Base-by-base conservation (phyloP, 2,113 vertebrate genomes). In the Lutjanus erythropterus region DNA sequence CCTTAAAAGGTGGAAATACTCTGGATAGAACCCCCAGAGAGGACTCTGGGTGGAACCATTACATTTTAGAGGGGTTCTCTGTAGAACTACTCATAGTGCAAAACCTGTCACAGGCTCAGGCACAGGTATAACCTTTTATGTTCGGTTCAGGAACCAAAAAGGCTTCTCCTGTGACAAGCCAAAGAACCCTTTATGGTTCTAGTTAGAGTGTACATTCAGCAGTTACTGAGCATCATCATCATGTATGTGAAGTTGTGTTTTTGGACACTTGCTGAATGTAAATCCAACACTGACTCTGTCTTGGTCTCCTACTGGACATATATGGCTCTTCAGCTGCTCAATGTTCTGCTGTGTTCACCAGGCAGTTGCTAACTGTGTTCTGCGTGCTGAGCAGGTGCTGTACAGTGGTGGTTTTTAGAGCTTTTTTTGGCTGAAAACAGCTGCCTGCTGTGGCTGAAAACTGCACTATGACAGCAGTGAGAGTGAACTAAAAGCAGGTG, bases 251-350 rank as follows among this genome's bases (percentile, higher is more conserved):
- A 23, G 21, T 15, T 1, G 1, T 44, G 8, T 29, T 35, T n/a
- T n/a, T n/a, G n/a, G n/a, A n/a, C n/a, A n/a, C n/a, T n/a, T n/a
- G 58, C 25, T 44, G 27, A 44, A 42, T 25, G 11, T 64, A 33
- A 42, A 25, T 55, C 37, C 10, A 53, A 41, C 18, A 39, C 33
- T 50, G 15, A 2, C 25, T 21, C 19, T 35, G 2, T 29, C n/a
- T 53, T 75, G 25, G 59, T 58, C 19, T 11, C 25, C 56, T 21
- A 27, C 74, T 21, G 56, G 18, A 65, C 49, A 27, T 49, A 50
- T 59, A 14, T 41, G 58, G 9, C 44, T 74, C 25, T 69, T 25
- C 16, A 31, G 37, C 47, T 9, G 21, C 12, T 49, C 19, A n/a
- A n/a, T n/a, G n/a, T n/a, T 47, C 18, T n/a, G 9, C 27, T 64